Percentiles rank a stretch among this genome's conserved stretches.
phyloP scores from a whole-genome alignment of 2,888 invertebrate genomes.

The Heliconius charithonia region DNA sequence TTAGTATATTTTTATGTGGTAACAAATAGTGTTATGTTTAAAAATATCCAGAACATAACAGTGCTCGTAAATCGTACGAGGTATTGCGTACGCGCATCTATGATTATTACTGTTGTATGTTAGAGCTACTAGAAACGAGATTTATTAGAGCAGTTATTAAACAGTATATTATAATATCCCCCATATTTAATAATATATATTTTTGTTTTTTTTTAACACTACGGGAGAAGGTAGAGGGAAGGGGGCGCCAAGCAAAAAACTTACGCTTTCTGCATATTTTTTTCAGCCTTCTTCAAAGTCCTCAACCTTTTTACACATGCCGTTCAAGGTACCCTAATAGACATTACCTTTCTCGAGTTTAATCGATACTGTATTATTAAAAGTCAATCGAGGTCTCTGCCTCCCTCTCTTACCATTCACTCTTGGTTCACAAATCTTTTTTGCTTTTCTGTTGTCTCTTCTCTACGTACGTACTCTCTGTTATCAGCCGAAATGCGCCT shows the following conservation, averaged over 20 bases:
- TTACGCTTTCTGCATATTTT: not conserved
- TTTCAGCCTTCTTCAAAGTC: too few species aligned
- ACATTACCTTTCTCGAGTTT: not conserved
- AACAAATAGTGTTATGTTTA: conserved; percentile 39
- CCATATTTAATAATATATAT: too few species aligned
- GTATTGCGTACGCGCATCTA: conserved; percentile 53
- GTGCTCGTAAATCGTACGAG: conserved; percentile 55
- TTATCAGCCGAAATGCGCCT: too few species aligned
- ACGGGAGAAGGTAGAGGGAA: too few species aligned
- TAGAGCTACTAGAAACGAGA: conserved; percentile 42
- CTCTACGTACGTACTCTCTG: too few species aligned
- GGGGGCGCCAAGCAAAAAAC: too few species aligned
- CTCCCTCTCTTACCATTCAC: too few species aligned
- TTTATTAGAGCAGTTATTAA: not conserved
- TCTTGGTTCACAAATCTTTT: too few species aligned
- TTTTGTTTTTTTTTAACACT: too few species aligned
- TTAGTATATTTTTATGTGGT: conserved; percentile 19
- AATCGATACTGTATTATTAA: not conserved
- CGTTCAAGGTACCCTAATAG: not conserved
- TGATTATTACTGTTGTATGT: conserved; percentile 45
- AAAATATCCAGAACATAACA: conserved; percentile 49
- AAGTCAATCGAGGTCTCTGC: too few species aligned
- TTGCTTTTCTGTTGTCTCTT: too few species aligned
- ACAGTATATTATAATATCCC: not conserved
- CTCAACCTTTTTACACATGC: too few species aligned